Conservation (phyloP, 2,888 invertebrate species). For the Lysandra coridon region DNA sequence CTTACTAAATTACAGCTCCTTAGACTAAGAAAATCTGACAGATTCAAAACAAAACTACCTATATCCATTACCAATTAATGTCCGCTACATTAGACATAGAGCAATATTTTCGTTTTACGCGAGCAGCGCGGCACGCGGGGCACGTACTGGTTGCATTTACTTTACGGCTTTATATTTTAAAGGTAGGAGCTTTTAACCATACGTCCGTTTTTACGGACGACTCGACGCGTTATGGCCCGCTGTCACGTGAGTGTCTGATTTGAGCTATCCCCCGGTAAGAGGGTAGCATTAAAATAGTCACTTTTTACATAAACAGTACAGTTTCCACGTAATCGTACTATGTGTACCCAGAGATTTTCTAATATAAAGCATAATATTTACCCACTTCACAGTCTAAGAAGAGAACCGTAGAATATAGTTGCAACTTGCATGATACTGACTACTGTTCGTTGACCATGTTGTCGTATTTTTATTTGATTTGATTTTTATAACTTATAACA, state of each 20-base stretch:
- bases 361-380: too few relatives aligned
- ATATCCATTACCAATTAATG: background rate
- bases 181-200: slow-evolving; percentile 78
- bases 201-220: slow-evolving; percentile 75
- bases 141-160: slow-evolving; percentile 74
- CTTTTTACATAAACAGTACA: background rate
- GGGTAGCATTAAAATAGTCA: slow-evolving; percentile 20
- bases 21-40: background rate
- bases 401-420: too few relatives aligned
- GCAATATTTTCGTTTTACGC: slow-evolving; percentile 42
- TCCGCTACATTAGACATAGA: slow-evolving; percentile 41
- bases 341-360: too few relatives aligned
- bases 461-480: background rate
- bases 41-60: background rate
- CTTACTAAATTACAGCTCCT: background rate
- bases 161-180: slow-evolving; percentile 79
- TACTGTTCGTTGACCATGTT: too few relatives aligned
- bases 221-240: slow-evolving; percentile 73
- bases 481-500: background rate
- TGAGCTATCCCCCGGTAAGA: slow-evolving; percentile 35
- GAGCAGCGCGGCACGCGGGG: slow-evolving; percentile 59
- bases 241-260: slow-evolving; percentile 70
- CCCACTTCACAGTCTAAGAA: too few relatives aligned
- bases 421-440: too few relatives aligned
- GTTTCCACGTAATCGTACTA: too few relatives aligned